phyloP scores from a whole-genome alignment of 2,113 vertebrate species.

The Lamprotornis superbus region DNA sequence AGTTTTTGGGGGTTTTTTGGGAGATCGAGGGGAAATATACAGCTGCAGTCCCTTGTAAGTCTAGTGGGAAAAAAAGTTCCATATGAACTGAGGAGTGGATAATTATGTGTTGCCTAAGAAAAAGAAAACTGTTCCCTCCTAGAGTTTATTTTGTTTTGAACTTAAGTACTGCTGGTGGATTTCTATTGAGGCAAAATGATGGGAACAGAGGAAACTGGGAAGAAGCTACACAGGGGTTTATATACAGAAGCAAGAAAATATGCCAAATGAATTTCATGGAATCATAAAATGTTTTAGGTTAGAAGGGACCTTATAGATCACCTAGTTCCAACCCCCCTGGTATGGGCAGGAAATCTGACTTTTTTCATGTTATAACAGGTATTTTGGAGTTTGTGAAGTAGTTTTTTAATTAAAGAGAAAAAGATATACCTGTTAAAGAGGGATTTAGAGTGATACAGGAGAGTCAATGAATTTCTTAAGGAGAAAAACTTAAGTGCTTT shows the following conservation, averaged over 20 bases:
- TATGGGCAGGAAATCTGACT: background rate
- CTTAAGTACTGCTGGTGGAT: background rate
- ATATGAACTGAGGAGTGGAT: background rate
- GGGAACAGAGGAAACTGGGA: background rate
- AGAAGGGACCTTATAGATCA: background rate
- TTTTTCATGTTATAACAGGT: background rate
- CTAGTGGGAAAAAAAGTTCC: slow-evolving; percentile 1
- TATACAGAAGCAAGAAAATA: background rate
- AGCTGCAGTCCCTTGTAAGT: slow-evolving; percentile 22
- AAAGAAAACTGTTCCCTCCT: background rate
- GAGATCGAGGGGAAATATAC: background rate
- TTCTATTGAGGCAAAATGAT: background rate
- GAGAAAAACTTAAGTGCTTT: background rate
- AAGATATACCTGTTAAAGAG: background rate
- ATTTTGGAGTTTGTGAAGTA: background rate
- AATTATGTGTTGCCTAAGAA: slow-evolving; percentile 47
- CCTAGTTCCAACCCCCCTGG: background rate
- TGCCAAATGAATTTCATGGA: background rate
- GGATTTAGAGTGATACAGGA: background rate
- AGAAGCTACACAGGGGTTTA: background rate
- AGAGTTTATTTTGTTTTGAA: background rate
- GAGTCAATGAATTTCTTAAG: background rate
- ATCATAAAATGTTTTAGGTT: background rate
- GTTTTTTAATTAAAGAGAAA: background rate
- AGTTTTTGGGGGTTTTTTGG: background rate